Conservation (phyloP, 2,888 invertebrate species). For the Cheilosia pagana region DNA sequence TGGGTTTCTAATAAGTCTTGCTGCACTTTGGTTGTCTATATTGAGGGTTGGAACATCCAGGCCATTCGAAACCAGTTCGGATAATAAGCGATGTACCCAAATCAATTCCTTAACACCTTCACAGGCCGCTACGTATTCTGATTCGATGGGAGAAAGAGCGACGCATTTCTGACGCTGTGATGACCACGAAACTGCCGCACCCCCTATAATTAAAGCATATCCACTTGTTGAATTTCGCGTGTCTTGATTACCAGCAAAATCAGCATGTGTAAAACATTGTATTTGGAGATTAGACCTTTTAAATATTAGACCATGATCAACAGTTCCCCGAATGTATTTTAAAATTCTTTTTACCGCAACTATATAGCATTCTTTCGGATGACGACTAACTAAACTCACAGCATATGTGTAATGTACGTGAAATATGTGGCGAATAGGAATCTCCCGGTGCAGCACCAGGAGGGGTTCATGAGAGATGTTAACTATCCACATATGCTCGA, state of each 20-base stretch:
- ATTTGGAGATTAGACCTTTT: not conserved
- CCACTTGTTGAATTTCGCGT: constrained; percentile 28
- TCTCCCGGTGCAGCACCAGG: too few species aligned
- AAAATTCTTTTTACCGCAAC: constrained; percentile 44
- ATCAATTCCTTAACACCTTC: constrained; percentile 76
- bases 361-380: constrained; percentile 17
- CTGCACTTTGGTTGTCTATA: constrained; percentile 76
- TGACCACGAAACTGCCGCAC: constrained; percentile 36
- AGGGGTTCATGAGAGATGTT: too few species aligned
- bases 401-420: too few species aligned
- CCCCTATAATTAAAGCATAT: constrained; percentile 23
- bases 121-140: too few species aligned
- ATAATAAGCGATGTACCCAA: constrained; percentile 29
- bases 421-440: too few species aligned
- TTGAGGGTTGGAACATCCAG: constrained; percentile 59
- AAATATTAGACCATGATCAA: constrained; percentile 31
- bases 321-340: constrained; percentile 53
- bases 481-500: too few species aligned
- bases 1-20: constrained; percentile 55
- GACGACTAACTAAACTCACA: constrained; percentile 20
- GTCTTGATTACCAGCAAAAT: constrained; percentile 27
- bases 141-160: constrained; percentile 77
- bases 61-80: not conserved
- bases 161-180: constrained; percentile 47
- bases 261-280: constrained; percentile 40